phyloP scores from a whole-genome alignment of 1,140 invertebrate species.

The Homarus americanus region DNA sequence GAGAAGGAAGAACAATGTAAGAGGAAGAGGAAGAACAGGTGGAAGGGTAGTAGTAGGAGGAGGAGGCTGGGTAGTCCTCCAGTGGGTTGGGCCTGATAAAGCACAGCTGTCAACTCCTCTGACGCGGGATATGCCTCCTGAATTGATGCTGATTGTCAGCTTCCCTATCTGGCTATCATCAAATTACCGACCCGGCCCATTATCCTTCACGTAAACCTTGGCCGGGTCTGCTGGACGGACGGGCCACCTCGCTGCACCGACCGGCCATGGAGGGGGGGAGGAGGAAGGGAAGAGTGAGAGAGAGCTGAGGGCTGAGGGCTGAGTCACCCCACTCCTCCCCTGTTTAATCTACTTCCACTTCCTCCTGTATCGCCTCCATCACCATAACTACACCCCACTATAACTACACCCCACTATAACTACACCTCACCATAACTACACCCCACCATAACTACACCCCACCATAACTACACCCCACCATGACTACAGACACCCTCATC shows the following conservation, averaged over 20 bases:
- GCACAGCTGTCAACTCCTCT: slow-evolving; percentile 36
- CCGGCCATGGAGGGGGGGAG: too few relatives aligned
- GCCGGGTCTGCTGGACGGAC: too few relatives aligned
- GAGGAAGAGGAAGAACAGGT: too few relatives aligned
- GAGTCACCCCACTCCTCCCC: too few relatives aligned
- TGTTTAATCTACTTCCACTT: too few relatives aligned
- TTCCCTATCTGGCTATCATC: slow-evolving; percentile 55
- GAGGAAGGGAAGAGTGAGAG: neutral
- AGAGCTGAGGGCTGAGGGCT: neutral
- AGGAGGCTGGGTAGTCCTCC: too few relatives aligned
- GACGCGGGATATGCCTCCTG: slow-evolving; percentile 53
- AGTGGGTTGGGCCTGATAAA: slow-evolving; percentile 17
- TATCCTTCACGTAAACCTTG: slow-evolving; percentile 27
- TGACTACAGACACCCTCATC: neutral
- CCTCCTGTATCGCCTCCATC: neutral
- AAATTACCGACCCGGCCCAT: slow-evolving; percentile 49
- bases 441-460: too few relatives aligned
- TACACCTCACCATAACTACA: slow-evolving; percentile 1
- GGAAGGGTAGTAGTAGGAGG: too few relatives aligned
- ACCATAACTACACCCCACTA: neutral
- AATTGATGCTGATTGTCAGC: slow-evolving; percentile 57
- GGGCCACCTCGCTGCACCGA: too few relatives aligned
- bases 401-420: neutral
- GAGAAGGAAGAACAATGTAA: too few relatives aligned
- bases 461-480: too few relatives aligned